Conservation (phyloP, 1,140 invertebrate genomes). For the Anoplolepis gracilipes region DNA sequence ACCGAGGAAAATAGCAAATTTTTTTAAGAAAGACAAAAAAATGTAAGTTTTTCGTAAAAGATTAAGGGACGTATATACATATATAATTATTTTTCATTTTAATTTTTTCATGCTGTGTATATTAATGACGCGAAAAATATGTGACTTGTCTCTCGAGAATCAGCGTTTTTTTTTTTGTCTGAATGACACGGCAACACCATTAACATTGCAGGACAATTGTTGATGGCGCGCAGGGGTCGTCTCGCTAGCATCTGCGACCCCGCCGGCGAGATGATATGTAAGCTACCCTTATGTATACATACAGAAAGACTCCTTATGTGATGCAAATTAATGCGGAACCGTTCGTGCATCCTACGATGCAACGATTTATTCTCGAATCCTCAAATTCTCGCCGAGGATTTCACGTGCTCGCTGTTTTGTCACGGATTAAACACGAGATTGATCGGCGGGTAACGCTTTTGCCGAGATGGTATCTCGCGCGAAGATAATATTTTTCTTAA, state of each 20-base stretch:
- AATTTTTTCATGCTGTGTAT: neutral
- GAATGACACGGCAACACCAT: conserved; percentile 61
- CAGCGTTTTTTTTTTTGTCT: neutral
- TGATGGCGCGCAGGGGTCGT: conserved; percentile 84
- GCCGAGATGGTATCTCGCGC: neutral
- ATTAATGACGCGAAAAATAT: neutral
- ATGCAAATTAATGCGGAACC: conserved; percentile 51
- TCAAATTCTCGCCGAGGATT: neutral
- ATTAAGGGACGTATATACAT: too few species aligned
- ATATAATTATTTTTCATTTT: neutral
- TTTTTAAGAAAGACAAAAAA: neutral
- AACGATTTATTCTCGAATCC: neutral
- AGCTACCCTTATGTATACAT: conserved; percentile 73
- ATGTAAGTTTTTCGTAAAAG: neutral
- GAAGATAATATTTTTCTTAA: conserved; percentile 9
- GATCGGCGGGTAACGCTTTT: neutral
- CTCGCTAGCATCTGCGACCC: conserved; percentile 85
- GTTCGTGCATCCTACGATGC: conserved; percentile 47
- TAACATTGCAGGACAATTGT: conserved; percentile 84
- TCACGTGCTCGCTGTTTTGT: neutral
- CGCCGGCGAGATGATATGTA: conserved; percentile 86
- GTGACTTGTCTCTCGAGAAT: neutral
- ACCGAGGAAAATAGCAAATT: neutral
- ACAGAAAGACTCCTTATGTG: conserved; percentile 54
- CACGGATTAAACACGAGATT: neutral